Conservation (phyloP, 53 echinoderm and acorn worm species). For the Patiria pectinifera region DNA sequence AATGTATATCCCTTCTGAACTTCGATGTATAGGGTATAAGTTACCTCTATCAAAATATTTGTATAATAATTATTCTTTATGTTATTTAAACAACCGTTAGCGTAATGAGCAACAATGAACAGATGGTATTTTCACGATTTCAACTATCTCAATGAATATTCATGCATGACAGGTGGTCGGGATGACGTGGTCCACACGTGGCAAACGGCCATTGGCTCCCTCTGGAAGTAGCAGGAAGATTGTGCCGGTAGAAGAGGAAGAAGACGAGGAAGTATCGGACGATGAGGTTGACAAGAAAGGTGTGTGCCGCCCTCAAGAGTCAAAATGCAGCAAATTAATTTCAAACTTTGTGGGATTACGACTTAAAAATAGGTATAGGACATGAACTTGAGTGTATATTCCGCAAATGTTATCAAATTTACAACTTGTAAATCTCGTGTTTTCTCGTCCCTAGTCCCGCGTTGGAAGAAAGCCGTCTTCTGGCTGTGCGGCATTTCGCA, state of each 20-base stretch:
- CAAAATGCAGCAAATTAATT: neutral
- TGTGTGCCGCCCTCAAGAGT: neutral
- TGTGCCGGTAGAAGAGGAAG: neutral
- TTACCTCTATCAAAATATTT: too few relatives aligned
- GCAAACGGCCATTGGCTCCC: neutral
- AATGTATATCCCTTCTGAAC: too few relatives aligned
- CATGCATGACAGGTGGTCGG: conserved; percentile 24
- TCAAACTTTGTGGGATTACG: neutral
- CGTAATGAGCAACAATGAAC: too few relatives aligned
- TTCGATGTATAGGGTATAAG: too few relatives aligned
- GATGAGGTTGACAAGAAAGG: neutral
- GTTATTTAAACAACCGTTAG: too few relatives aligned
- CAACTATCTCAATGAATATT: too few relatives aligned
- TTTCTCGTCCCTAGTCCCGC: conserved; percentile 5
- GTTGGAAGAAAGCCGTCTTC: conserved; percentile 21
- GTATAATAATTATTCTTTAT: too few relatives aligned
- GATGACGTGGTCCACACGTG: conserved; percentile 34
- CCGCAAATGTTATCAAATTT: too few relatives aligned
- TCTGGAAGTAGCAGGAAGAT: neutral
- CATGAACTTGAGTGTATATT: too few relatives aligned
- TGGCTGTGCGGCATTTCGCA: conserved; percentile 32
- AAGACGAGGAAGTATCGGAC: neutral
- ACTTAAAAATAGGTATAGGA: neutral
- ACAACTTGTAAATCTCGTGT: neutral
- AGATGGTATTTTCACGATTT: too few relatives aligned